Percentiles rank a stretch among this genome's conserved stretches.
phyloP scores from a whole-genome alignment of 2,797 vertebrate genomes.

The Tarsius wallacei region DNA sequence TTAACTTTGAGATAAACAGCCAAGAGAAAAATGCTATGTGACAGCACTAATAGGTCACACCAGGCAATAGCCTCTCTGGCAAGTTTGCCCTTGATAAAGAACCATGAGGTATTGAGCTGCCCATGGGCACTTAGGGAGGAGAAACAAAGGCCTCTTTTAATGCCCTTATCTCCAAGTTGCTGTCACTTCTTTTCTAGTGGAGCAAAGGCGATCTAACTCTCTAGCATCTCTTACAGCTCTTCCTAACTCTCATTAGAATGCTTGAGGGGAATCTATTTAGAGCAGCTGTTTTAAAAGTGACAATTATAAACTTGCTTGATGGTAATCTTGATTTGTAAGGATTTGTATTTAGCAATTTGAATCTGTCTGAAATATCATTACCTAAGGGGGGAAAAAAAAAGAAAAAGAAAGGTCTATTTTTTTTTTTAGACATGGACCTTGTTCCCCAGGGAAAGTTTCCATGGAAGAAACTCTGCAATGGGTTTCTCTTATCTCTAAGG shows the following conservation, averaged over 20 bases:
- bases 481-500: background rate
- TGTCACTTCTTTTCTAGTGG: background rate
- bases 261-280: background rate
- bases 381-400: background rate
- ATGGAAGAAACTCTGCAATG: rapidly evolving
- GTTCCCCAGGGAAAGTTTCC: background rate
- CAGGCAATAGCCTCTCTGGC: background rate
- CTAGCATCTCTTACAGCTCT: background rate
- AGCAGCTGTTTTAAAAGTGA: background rate
- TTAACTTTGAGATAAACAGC: background rate
- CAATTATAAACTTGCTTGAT: background rate
- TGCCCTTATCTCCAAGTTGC: background rate
- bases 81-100: background rate
- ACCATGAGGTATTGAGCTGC: too few species aligned
- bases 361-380: background rate
- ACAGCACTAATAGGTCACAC: background rate
- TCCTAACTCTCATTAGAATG: background rate
- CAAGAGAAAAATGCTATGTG: background rate
- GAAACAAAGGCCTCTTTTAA: background rate
- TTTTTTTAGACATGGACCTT: background rate
- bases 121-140: rapidly evolving
- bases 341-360: background rate
- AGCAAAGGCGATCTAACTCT: background rate
- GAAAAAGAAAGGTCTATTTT: background rate
- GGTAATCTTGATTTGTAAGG: background rate